These are phyloP conservation scores for Nycticebus coucang DNA, from an alignment of 2,113 vertebrate species.

Conservation along the genomic window DNA sequence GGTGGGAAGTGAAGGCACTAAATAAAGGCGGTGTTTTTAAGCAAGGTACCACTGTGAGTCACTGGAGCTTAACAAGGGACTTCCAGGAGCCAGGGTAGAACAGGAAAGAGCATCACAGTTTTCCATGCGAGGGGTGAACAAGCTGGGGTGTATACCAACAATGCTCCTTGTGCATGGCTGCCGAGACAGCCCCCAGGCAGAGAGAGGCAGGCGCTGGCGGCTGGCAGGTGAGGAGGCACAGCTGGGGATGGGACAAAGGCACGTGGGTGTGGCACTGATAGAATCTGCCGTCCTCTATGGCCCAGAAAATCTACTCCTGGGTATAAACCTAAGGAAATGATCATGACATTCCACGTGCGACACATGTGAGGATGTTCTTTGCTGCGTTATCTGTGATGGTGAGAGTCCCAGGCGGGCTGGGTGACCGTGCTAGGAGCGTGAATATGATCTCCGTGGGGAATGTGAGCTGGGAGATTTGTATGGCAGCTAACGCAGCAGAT, in stretches of 20 bases:
- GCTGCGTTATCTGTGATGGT: neutral
- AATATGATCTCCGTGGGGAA: neutral
- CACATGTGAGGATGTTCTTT: neutral
- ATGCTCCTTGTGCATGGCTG: accelerated
- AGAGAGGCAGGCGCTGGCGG: neutral
- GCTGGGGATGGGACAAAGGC: accelerated
- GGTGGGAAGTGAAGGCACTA: neutral
- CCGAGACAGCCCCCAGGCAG: neutral
- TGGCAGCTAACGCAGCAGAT: neutral
- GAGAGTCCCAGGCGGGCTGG: neutral
- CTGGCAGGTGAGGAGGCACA: neutral
- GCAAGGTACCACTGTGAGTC: neutral
- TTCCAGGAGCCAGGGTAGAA: neutral
- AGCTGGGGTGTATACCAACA: neutral
- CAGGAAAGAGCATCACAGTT: neutral
- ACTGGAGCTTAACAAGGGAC: neutral
- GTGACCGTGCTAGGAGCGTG: neutral
- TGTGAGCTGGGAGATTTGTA: accelerated
- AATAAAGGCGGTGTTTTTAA: neutral
- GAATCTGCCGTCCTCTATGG: accelerated
- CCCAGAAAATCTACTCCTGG: neutral
- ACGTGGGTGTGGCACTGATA: no score
- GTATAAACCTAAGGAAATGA: neutral
- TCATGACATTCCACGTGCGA: neutral
- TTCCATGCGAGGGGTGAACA: no score